Evolutionary conservation across 2,797 vertebrate species (phyloP).

Genomic region (Alosa sapidissima): DNA sequence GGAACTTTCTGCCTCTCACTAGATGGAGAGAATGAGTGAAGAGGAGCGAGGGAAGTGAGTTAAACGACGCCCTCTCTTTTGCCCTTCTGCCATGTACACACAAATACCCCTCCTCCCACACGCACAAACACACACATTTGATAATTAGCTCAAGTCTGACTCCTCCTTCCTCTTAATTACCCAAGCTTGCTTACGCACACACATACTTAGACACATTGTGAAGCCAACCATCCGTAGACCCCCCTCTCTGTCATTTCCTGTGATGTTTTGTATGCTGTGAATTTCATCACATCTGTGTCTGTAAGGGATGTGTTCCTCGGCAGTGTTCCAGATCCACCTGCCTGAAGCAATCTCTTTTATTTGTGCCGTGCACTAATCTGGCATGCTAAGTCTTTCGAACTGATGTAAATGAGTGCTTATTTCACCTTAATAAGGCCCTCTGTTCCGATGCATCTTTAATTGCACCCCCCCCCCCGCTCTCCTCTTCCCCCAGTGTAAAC

Average conservation of each 20-base stretch:
- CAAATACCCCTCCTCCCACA: conserved; percentile 58
- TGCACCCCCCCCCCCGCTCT: background rate
- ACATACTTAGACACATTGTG: background rate
- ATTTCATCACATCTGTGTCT: background rate
- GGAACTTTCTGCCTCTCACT: background rate
- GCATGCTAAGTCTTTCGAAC: background rate
- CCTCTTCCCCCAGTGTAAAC: background rate
- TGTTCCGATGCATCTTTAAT: conserved; percentile 8
- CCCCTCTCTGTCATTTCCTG: background rate
- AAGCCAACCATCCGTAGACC: background rate
- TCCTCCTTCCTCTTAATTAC: conserved; percentile 14
- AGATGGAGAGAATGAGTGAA: conserved; percentile 57
- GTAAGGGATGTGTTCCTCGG: background rate
- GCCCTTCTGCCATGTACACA: conserved; percentile 49
- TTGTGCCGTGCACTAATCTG: background rate
- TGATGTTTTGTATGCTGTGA: background rate
- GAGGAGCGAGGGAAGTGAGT: conserved; percentile 67
- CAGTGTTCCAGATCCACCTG: background rate
- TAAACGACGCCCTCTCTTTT: conserved; percentile 62
- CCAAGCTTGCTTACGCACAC: background rate
- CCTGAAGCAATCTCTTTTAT: background rate
- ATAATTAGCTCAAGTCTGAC: conserved; percentile 13
- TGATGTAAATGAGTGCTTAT: background rate
- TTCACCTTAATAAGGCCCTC: background rate
- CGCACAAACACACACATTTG: conserved; percentile 22